phyloP scores from a whole-genome alignment of 2,888 invertebrate species.

The Selenia dentaria region DNA sequence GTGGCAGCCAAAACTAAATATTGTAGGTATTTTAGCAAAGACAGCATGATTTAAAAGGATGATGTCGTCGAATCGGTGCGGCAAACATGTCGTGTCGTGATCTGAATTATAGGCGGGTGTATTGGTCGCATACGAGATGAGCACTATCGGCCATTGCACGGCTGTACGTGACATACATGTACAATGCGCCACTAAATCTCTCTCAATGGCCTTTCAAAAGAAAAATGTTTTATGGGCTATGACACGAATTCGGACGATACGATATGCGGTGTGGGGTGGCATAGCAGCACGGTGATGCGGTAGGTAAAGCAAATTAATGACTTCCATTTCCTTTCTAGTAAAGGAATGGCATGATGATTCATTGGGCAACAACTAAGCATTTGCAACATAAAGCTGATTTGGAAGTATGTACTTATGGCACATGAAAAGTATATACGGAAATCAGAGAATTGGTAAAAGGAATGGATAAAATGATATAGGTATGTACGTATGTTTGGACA shows the following conservation, averaged over 20 bases:
- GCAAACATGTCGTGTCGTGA: conserved; percentile 56
- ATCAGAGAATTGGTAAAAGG: too few relatives aligned
- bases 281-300: not conserved
- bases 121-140: conserved; percentile 65
- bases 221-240: conserved; percentile 47
- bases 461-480: too few relatives aligned
- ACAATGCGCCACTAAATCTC: conserved; percentile 56
- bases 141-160: conserved; percentile 64
- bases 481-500: too few relatives aligned
- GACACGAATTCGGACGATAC: conserved; percentile 22
- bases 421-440: too few relatives aligned
- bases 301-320: conserved; percentile 12
- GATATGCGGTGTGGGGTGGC: too few relatives aligned
- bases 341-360: conserved; percentile 14
- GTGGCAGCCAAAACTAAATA: too few relatives aligned
- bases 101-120: conserved; percentile 62
- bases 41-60: conserved; percentile 50
- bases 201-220: conserved; percentile 44
- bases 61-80: conserved; percentile 45
- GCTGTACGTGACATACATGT: conserved; percentile 59
- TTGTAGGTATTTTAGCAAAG: too few relatives aligned
- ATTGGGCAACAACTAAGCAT: not conserved
- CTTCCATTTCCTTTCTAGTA: conserved; percentile 14
- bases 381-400: too few relatives aligned
- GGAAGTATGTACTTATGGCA: too few relatives aligned